Evolutionary conservation across 2,797 vertebrate genomes (phyloP), one percentile per base, ranked within the genome.

Genomic region (Phalloptychus januarius): DNA sequence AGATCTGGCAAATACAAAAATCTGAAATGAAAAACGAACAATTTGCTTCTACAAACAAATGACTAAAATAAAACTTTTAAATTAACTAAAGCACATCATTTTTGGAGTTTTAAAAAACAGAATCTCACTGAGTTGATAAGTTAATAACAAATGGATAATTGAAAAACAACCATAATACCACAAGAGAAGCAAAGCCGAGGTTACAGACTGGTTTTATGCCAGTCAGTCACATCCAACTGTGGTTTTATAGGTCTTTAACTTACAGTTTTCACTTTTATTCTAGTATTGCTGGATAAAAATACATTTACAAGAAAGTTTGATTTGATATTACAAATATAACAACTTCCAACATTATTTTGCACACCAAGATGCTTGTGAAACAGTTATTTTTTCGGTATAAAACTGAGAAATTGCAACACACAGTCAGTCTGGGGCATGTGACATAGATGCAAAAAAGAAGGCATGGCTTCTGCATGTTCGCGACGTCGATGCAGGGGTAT

Each of bases 401-500:
- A 69, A 42, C 23, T 52, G 5, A 42, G 16, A 42, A 74, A 56
- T 5, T 6, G 38, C 5, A 38, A 31, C 40, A 40, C 40, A 33
- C 15, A 61, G 7, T 73, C 44, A 28, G 23, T 40, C 46, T 72
- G 0, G 38, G 8, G 33, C 23, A 28, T 44, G 40, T 50, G 71
- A 65, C 33, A 44, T 12, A 1, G 0, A 13, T 20, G 1, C n/a
- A 18, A 54, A 23, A 20, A 48, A 65, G n/a, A 42, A 15, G 38
- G 76, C 72, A 52, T 40, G n/a, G 11, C 40, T 74, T 42, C 52
- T 31, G 58, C n/a, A 20, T 10, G 12, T 38, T 75, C 31, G 74
- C 58, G 65, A 48, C 42, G 3, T 25, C 4, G 36, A 1, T 7
- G 1, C 71, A 25, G 5, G 83, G 83, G 65, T 71, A 87, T 1